A percentile compares a stretch with the other conserved stretches of the same genome.
Evolutionary conservation across 2,113 vertebrate genomes (phyloP).

Genomic region (Felis catus): F.catus_Fca126_mat1.0 CM031419.1:159332501-159333000

Average conservation of each 20-base stretch:
- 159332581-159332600: neutral
- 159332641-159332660: neutral
- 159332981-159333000: conserved; percentile 24
- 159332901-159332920: neutral
- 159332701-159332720: neutral
- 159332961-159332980: neutral
- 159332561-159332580: neutral
- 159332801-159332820: neutral
- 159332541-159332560: neutral
- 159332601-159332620: neutral
- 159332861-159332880: neutral
- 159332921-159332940: neutral
- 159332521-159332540: neutral
- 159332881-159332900: neutral
- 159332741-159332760: neutral
- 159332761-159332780: neutral
- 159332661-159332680: neutral
- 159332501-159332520: neutral
- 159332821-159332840: conserved; percentile 9
- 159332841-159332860: neutral
- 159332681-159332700: neutral
- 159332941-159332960: neutral
- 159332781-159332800: neutral
- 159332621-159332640: neutral
- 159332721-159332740: neutral